Conservation (phyloP, 2,888 invertebrate species). For the Polylopha cassiicola region DNA sequence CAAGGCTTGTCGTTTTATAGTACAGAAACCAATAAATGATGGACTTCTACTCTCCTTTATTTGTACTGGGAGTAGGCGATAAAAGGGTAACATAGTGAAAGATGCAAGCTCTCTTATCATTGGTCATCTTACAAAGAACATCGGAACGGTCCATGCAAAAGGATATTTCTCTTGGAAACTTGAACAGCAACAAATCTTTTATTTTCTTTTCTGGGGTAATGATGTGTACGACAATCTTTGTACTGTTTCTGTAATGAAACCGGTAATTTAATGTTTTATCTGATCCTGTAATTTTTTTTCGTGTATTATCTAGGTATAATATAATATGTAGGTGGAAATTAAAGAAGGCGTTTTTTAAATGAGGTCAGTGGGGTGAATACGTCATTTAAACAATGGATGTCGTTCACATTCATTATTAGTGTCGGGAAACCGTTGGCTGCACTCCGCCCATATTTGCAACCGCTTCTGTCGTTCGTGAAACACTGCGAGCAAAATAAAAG, state of each 20-base stretch:
- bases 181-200: slow-evolving; percentile 42
- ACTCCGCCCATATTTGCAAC: slow-evolving; percentile 42
- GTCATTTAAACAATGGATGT: slow-evolving; percentile 37
- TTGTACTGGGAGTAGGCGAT: not conserved
- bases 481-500: slow-evolving; percentile 28
- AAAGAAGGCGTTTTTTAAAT: slow-evolving; percentile 22
- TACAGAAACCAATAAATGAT: slow-evolving; percentile 29
- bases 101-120: slow-evolving; percentile 25
- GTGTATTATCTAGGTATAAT: too few relatives aligned
- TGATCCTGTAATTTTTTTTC: too few relatives aligned
- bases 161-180: slow-evolving; percentile 36
- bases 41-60: slow-evolving; percentile 27
- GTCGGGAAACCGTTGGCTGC: slow-evolving; percentile 29
- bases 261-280: slow-evolving; percentile 10
- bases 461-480: slow-evolving; percentile 36
- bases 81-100: slow-evolving; percentile 29
- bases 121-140: slow-evolving; percentile 33
- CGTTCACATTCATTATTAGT: slow-evolving; percentile 47
- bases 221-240: slow-evolving; percentile 33
- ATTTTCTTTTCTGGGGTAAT: slow-evolving; percentile 41
- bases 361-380: slow-evolving; percentile 41
- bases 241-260: slow-evolving; percentile 15
- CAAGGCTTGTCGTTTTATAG: slow-evolving; percentile 39
- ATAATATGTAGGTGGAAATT: not conserved
- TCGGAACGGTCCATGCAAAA: slow-evolving; percentile 30